Evolutionary conservation across 1,140 invertebrate genomes (phyloP), one percentile per base, ranked within the genome.

Genomic region (Campoletis sonorensis): DNA sequence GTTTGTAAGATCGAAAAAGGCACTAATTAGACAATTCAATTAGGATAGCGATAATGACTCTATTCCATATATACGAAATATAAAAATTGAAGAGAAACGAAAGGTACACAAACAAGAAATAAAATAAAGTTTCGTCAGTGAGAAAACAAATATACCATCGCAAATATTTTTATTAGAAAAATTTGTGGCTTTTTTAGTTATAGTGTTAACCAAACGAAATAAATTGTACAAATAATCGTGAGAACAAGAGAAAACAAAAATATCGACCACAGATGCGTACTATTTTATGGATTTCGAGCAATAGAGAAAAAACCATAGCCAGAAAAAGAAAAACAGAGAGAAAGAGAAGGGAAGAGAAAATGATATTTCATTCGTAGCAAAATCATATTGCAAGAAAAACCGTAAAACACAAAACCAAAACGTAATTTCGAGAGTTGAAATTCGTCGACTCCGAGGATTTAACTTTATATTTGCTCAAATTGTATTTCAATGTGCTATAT

Each of bases 91-190:
- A n/a, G 30, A 33, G 27, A 33, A 71, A 37, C n/a, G 4, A 4
- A 37, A 3, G 33, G 40, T 40, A 27, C 21, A 27, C 33, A 16
- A 71, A 40, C 1, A 58, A 58, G 21, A 10, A 58, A n/a, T 7
- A 58, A 71, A 40, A 15, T 30, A 71, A 13, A 11, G 40, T 45
- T 45, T 45, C 40, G 40, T 45, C 40, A 45, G 40, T 45, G 40
- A 45, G 40, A 45, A 45, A 45, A 45, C 8, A 13, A 45, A 45
- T 45, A 45, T 45, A 71, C n/a, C 27, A 71, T 71, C 68, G 33
- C 68, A 15, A 71, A 71, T 71, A 71, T 71, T 71, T 71, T 71
- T 71, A 37, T 71, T 71, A 71, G 68, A 71, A 45, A 45, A 71
- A 37, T 71, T 33, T 71, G 68, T 71, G 68, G 30, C 18, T 33